A percentile compares a stretch with the other conserved stretches of the same genome.
Conservation (phyloP, 1,140 invertebrate genomes). For the Scaptomyza graminum region DNA sequence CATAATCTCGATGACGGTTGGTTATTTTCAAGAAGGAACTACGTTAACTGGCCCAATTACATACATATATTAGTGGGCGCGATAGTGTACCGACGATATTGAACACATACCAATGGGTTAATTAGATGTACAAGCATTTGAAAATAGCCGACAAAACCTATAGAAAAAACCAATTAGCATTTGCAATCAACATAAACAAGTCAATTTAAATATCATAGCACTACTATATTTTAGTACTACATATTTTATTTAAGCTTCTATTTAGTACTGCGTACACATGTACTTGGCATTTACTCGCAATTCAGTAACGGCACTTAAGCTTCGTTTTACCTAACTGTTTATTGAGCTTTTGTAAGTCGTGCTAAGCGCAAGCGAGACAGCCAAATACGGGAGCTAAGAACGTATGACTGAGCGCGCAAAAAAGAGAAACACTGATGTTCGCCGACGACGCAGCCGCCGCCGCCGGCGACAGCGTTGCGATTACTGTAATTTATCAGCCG, state of each 20-base stretch:
- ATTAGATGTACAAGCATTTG: background rate
- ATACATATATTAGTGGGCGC: too few relatives aligned
- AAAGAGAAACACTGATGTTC: constrained; percentile 4
- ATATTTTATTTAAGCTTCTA: background rate
- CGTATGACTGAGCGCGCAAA: constrained; percentile 10
- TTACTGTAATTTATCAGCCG: constrained; percentile 74
- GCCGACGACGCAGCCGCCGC: constrained; percentile 14
- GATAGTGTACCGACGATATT: too few relatives aligned
- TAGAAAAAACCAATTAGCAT: constrained; percentile 21
- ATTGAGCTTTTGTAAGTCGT: constrained; percentile 34
- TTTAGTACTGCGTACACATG: background rate
- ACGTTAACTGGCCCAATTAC: too few relatives aligned
- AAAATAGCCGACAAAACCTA: constrained; percentile 6
- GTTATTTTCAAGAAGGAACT: too few relatives aligned
- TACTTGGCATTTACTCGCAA: constrained; percentile 10
- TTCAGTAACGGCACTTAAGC: constrained; percentile 48
- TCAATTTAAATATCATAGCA: constrained; percentile 10
- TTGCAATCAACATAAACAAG: constrained; percentile 33
- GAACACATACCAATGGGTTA: too few relatives aligned
- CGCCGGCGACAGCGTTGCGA: constrained; percentile 48
- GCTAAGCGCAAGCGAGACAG: constrained; percentile 22
- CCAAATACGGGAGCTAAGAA: constrained; percentile 1
- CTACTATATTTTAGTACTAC: too few relatives aligned
- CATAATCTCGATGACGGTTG: too few relatives aligned
- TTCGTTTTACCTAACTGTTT: constrained; percentile 38